Evolutionary conservation across 2,888 invertebrate species (phyloP).

Genomic region (Stramonita haemastoma): DNA sequence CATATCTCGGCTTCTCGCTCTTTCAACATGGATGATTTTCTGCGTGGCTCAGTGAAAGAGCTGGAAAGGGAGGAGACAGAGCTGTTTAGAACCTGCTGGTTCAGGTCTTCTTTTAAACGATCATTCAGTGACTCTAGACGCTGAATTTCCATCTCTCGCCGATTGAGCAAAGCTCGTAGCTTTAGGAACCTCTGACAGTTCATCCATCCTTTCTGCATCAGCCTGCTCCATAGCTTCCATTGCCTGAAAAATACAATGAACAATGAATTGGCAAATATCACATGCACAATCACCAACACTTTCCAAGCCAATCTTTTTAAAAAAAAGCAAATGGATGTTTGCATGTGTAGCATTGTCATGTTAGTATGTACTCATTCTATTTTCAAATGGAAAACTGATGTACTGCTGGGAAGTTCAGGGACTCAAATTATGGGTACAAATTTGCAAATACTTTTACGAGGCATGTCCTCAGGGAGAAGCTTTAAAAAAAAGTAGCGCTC

Average conservation of each 20-base stretch:
- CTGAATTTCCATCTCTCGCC: conserved; percentile 38
- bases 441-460: no score
- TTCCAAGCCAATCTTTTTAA: no score
- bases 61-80: conserved; percentile 22
- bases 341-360: no score
- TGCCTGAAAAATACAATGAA: conserved; percentile 16
- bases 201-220: conserved; percentile 39
- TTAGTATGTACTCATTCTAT: no score
- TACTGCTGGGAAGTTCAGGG: no score
- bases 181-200: conserved; percentile 35
- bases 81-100: conserved; percentile 29
- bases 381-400: no score
- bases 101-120: conserved; percentile 37
- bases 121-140: conserved; percentile 37
- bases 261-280: no score
- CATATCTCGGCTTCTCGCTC: conserved; percentile 41
- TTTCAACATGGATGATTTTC: conserved; percentile 29
- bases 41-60: conserved; percentile 21
- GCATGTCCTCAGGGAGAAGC: no score
- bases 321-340: no score
- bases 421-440: no score
- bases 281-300: no score
- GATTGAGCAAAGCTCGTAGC: conserved; percentile 28
- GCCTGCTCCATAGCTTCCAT: conserved; percentile 39
- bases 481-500: no score